Percentiles rank a stretch among this genome's conserved stretches.
Conservation (phyloP, 2,113 vertebrate species). For the Ptychochromis oligacanthus region DNA sequence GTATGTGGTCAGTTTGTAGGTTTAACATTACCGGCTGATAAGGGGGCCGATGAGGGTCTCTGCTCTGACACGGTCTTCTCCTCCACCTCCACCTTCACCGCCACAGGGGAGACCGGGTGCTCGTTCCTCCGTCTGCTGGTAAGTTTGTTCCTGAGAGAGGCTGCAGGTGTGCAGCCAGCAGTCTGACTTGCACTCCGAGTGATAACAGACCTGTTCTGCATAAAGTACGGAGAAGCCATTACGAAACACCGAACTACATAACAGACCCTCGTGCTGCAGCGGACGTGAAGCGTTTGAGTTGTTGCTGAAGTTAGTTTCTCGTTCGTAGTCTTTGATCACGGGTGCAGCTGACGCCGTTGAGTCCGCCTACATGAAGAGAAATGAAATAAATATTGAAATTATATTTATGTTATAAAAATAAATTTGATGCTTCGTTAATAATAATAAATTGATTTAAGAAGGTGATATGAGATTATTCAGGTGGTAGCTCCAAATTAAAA, state of each 20-base stretch:
- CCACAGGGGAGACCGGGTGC: slow-evolving; percentile 13
- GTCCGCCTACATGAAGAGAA: background rate
- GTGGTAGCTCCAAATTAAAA: background rate
- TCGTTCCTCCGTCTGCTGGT: background rate
- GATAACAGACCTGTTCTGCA: background rate
- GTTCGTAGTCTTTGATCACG: background rate
- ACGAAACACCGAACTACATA: background rate
- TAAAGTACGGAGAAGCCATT: slow-evolving; percentile 76
- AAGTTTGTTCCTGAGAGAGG: slow-evolving; percentile 48
- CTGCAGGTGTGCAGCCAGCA: background rate
- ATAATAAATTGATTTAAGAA: background rate
- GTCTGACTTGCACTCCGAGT: slow-evolving; percentile 14
- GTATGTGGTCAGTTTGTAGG: background rate
- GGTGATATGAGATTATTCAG: background rate
- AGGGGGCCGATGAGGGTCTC: slow-evolving; percentile 4
- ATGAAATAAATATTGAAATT: background rate
- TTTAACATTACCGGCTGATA: slow-evolving; percentile 27
- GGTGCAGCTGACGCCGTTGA: background rate
- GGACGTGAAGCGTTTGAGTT: background rate
- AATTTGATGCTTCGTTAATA: background rate
- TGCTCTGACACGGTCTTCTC: slow-evolving; percentile 50
- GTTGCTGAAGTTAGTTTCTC: slow-evolving; percentile 35
- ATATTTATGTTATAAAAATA: background rate
- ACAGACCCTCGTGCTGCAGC: background rate
- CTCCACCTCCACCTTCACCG: slow-evolving; percentile 66